Evolutionary conservation across 1,140 invertebrate species (phyloP).

Genomic region (Stegodyphus mimosarum): DNA sequence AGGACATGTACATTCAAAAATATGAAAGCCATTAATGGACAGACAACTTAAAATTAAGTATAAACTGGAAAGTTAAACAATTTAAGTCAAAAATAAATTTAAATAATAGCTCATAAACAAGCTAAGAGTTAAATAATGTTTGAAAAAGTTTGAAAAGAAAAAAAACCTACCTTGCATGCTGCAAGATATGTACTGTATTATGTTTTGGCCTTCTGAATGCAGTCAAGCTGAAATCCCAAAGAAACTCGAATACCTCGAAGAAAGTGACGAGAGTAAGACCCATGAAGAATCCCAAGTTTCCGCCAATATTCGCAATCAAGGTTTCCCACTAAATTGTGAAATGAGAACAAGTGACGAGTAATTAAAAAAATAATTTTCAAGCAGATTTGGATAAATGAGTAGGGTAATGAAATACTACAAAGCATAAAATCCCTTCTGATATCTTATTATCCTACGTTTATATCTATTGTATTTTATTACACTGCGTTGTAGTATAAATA

Average conservation of each 20-base stretch:
- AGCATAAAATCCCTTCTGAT: too few relatives aligned
- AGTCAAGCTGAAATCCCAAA: slow-evolving; percentile 37
- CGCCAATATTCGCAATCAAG: slow-evolving; percentile 56
- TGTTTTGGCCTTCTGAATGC: not conserved
- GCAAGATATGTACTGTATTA: not conserved
- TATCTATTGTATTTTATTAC: too few relatives aligned
- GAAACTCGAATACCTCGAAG: slow-evolving; percentile 52
- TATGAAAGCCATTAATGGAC: too few relatives aligned
- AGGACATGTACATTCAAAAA: too few relatives aligned
- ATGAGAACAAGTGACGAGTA: not conserved
- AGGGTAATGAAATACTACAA: not conserved
- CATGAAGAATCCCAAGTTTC: slow-evolving; percentile 59
- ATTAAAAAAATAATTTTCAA: not conserved
- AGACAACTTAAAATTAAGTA: too few relatives aligned
- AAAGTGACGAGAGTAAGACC: slow-evolving; percentile 56
- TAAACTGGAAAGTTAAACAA: too few relatives aligned
- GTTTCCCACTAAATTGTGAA: slow-evolving; percentile 53
- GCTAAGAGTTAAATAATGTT: too few relatives aligned
- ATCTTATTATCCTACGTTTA: too few relatives aligned
- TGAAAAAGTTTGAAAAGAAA: too few relatives aligned
- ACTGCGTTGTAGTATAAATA: too few relatives aligned
- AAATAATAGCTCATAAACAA: too few relatives aligned
- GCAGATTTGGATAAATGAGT: not conserved
- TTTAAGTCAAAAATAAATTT: too few relatives aligned
- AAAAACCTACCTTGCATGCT: not conserved